Evolutionary conservation across 1,140 invertebrate genomes (phyloP), one percentile per base, ranked within the genome.

Genomic region (Pogonomyrmex barbatus): DNA sequence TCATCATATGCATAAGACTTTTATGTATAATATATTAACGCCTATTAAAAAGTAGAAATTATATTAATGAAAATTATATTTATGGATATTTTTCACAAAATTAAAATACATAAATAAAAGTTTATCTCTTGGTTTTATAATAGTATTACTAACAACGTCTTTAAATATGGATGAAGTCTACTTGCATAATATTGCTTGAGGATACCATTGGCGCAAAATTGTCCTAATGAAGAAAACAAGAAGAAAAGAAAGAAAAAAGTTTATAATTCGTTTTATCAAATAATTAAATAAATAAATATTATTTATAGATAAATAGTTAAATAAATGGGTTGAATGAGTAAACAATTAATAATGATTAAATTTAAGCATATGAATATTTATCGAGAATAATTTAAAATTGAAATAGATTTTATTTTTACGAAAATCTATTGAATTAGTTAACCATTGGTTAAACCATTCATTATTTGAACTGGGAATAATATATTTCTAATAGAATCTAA

Each of bases 401-500:
- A 60, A 60, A 9, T 54, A 79, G 12, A 30, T 75, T 42, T 17
- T 45, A 73, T 71, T 73, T 58, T 73, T 8, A 36, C 58, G 52
- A 58, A 17, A 56, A 83, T 47, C 8, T 50, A 47, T 36, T 42
- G 12, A 75, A 73, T 4, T 82, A 60, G n/a, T n/a, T n/a, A n/a
- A n/a, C n/a, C n/a, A n/a, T n/a, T n/a, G 68, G 68, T 83, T 42
- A 56, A 60, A 6, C n/a, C 12, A 36, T 83, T 30, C 6, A 47
- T 60, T 17, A 83, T 83, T 75, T 62, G 12, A 75, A 54, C 30
- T 10, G 33, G 4, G 33, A 58, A 24, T 6, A 9, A 9, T 17
- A n/a, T 47, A 50, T 83, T 83, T 33, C 56, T 83, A 83, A 50
- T 73, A 30, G 17, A 47, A 50, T 54, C 12, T 24, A 45, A 83